Percentiles rank a stretch among this genome's conserved stretches.
Evolutionary conservation across 2,113 vertebrate genomes (phyloP).

Genomic region (Callorhinus ursinus): DNA sequence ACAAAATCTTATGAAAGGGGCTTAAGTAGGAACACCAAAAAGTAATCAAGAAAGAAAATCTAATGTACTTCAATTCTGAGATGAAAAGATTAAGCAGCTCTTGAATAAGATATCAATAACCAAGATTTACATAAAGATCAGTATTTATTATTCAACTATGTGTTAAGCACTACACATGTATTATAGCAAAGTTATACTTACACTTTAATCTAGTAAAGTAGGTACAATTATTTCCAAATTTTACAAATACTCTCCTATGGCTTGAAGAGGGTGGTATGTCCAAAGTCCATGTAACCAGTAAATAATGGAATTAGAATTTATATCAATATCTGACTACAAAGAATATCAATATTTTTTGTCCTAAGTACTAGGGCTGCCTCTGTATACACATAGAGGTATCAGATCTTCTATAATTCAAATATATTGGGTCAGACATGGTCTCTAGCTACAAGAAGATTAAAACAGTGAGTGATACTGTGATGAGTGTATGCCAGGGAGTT

Average conservation of each 20-base stretch:
- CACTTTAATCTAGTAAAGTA: background rate
- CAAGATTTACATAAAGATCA: background rate
- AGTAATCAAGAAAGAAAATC: background rate
- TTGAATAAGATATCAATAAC: background rate
- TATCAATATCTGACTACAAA: background rate
- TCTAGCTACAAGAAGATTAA: background rate
- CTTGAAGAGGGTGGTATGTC: background rate
- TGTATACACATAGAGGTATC: background rate
- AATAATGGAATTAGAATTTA: background rate
- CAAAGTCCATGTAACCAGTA: background rate
- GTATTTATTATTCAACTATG: conserved; percentile 41
- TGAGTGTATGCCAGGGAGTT: background rate
- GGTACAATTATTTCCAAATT: background rate
- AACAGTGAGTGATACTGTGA: background rate
- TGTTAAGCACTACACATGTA: background rate
- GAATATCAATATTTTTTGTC: background rate
- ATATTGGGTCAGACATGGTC: background rate
- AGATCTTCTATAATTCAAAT: background rate
- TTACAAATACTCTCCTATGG: conserved; percentile 34
- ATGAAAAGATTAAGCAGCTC: background rate
- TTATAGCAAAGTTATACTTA: background rate
- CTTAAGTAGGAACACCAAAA: background rate
- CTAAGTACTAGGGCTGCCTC: background rate
- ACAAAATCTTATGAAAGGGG: background rate
- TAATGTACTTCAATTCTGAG: background rate